These are phyloP conservation scores for Callosobruchus maculatus DNA, from an alignment of 2,888 invertebrate genomes.

Conservation along the genomic window DNA sequence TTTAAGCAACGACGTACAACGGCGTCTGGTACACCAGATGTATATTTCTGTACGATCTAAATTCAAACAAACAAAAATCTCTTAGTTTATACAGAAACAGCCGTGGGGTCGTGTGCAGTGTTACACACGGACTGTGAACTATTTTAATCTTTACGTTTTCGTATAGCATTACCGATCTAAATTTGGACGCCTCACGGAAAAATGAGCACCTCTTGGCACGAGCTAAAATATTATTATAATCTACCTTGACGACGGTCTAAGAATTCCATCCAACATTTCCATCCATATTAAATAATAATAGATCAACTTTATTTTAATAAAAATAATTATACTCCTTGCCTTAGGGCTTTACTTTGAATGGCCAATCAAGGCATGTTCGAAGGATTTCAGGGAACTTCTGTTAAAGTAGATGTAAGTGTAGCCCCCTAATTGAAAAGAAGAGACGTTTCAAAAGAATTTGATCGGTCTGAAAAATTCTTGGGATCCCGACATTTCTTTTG, in stretches of 20 bases:
- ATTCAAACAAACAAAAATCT: conserved; percentile 25
- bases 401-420: no score
- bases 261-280: background rate
- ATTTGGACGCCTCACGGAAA: conserved; percentile 48
- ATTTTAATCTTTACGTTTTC: conserved; percentile 56
- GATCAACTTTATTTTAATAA: no score
- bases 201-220: background rate
- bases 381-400: no score
- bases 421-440: no score
- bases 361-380: background rate
- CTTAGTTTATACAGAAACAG: conserved; percentile 9
- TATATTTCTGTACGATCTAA: conserved; percentile 22
- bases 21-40: background rate
- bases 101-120: conserved; percentile 53
- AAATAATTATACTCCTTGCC: no score
- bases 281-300: background rate
- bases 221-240: background rate
- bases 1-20: background rate
- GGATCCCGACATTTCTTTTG: no score
- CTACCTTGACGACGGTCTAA: background rate
- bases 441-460: no score
- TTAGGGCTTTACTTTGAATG: background rate
- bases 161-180: conserved; percentile 59
- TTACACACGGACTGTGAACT: conserved; percentile 52
- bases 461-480: no score